phyloP scores from a whole-genome alignment of 2,797 vertebrate species.

The Epinephelus malabaricus region DNA sequence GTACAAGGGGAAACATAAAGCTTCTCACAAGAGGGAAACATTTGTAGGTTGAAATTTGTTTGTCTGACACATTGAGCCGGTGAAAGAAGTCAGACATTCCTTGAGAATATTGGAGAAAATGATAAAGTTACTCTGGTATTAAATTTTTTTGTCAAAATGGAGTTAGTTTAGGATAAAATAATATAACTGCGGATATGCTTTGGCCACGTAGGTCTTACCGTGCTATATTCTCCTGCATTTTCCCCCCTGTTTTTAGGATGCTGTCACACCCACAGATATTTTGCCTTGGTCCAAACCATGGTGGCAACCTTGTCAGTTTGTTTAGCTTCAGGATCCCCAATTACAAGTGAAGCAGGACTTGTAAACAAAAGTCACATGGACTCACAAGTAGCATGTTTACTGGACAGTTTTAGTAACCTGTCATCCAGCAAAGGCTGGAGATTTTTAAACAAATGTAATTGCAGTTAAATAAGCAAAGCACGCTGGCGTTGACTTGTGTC shows the following conservation, averaged over 20 bases:
- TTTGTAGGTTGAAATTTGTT: slow-evolving; percentile 33
- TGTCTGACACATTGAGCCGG: slow-evolving; percentile 13
- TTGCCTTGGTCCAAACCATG: slow-evolving; percentile 21
- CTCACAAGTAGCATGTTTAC: slow-evolving; percentile 66
- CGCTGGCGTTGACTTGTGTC: slow-evolving; percentile 10
- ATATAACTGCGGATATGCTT: background rate
- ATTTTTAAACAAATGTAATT: slow-evolving; percentile 61
- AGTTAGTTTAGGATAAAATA: background rate
- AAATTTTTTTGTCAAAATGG: background rate
- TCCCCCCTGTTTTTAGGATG: background rate
- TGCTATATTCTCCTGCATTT: background rate
- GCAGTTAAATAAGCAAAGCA: slow-evolving; percentile 61
- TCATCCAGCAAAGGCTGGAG: slow-evolving; percentile 47
- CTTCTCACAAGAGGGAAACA: slow-evolving; percentile 47
- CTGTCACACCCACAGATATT: slow-evolving; percentile 23
- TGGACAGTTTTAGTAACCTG: slow-evolving; percentile 60
- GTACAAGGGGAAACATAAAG: slow-evolving; percentile 58
- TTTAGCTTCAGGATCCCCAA: slow-evolving; percentile 57
- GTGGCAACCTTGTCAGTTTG: slow-evolving; percentile 42
- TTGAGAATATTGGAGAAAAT: background rate
- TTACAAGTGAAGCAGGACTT: slow-evolving; percentile 51
- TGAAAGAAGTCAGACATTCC: slow-evolving; percentile 3
- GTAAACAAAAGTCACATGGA: slow-evolving; percentile 63
- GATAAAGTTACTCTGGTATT: background rate
- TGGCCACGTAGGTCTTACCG: background rate